These are phyloP conservation scores for Malacoctenus gilli DNA, from an alignment of 2,797 vertebrate genomes.

Conservation along the genomic window DNA sequence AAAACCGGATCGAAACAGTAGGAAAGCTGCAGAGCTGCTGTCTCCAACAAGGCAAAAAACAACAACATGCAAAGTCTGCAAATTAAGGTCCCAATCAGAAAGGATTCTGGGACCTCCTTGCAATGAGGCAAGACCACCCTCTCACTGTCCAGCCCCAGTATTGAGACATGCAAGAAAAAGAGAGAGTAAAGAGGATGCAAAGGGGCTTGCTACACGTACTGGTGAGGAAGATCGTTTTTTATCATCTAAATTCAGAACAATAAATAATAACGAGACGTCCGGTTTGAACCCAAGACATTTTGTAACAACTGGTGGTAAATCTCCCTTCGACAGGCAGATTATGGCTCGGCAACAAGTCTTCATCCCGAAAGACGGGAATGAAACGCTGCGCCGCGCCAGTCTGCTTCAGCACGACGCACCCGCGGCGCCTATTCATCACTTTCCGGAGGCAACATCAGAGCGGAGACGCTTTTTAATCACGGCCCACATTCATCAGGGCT, in stretches of 20 bases:
- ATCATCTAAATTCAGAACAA: constrained; percentile 12
- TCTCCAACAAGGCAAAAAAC: too few species aligned
- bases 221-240: constrained; percentile 30
- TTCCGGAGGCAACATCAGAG: constrained; percentile 41
- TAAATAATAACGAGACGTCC: constrained; percentile 25
- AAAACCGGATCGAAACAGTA: too few species aligned
- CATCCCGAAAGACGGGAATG: constrained; percentile 39
- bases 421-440: constrained; percentile 52
- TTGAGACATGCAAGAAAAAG: too few species aligned
- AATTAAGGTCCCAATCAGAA: too few species aligned
- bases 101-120: too few species aligned
- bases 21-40: too few species aligned
- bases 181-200: background rate
- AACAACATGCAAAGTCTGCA: too few species aligned
- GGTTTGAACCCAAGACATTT: constrained; percentile 52
- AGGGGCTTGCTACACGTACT: background rate
- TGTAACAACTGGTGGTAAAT: constrained; percentile 42
- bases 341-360: constrained; percentile 46
- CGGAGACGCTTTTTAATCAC: constrained; percentile 64
- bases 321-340: constrained; percentile 42
- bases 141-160: too few species aligned
- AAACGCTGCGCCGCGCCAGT: constrained; percentile 49
- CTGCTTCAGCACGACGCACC: constrained; percentile 51
- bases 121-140: too few species aligned
- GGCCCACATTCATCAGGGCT: constrained; percentile 67